Evolutionary conservation across 1,140 invertebrate genomes (phyloP).

Genomic region (Rhagoletis pomonella): DNA sequence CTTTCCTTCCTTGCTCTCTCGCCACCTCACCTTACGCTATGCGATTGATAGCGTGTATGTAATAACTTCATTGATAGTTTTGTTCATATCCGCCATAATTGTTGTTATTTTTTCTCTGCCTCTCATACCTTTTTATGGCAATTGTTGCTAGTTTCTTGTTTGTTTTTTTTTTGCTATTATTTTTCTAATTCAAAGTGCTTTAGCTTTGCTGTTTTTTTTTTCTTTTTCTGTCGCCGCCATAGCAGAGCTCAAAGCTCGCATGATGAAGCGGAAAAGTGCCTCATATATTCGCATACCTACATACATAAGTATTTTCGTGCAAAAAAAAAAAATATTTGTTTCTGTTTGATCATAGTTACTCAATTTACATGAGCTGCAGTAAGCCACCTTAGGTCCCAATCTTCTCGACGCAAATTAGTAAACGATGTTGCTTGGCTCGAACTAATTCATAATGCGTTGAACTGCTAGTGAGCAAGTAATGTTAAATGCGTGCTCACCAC

Average conservation of each 20-base stretch:
- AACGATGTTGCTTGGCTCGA: too few relatives aligned
- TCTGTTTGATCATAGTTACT: too few relatives aligned
- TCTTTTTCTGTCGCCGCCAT: not conserved
- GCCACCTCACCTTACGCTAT: not conserved
- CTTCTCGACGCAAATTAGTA: too few relatives aligned
- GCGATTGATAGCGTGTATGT: not conserved
- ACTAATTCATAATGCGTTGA: too few relatives aligned
- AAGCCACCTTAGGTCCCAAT: too few relatives aligned
- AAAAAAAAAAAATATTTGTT: too few relatives aligned
- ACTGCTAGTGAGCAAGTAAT: too few relatives aligned
- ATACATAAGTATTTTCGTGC: not conserved
- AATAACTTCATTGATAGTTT: constrained; percentile 44
- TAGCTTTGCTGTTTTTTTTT: not conserved
- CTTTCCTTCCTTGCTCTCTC: not conserved
- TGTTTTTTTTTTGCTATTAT: not conserved
- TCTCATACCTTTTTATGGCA: not conserved
- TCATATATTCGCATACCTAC: not conserved
- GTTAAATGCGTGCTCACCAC: too few relatives aligned
- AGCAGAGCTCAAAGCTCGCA: constrained; percentile 24
- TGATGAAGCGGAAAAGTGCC: constrained; percentile 24
- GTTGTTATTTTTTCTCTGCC: not conserved
- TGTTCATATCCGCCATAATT: not conserved
- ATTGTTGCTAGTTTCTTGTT: constrained; percentile 10
- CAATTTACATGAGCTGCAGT: too few relatives aligned
- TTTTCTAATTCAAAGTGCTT: constrained; percentile 3